These are phyloP conservation scores for Allygus modestus DNA, from an alignment of 2,888 invertebrate species.

Conservation along the genomic window DNA sequence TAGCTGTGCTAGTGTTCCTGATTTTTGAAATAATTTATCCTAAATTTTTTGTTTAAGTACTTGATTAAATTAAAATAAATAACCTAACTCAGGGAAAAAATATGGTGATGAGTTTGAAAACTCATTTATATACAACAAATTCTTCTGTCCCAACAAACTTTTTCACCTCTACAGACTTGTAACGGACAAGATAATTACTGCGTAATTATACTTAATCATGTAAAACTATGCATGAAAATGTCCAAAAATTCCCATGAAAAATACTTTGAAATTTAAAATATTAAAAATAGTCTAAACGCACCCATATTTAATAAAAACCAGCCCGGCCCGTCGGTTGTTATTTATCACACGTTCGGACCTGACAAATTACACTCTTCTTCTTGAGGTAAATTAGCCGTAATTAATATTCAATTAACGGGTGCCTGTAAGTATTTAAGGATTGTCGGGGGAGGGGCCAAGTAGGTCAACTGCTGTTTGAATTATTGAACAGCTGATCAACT, in stretches of 20 bases:
- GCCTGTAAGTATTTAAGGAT: conserved; percentile 23
- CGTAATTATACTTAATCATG: too few relatives aligned
- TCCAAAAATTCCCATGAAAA: not conserved
- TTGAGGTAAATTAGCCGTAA: conserved; percentile 32
- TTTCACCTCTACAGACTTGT: too few relatives aligned
- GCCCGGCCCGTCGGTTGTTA: not conserved
- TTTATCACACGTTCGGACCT: not conserved
- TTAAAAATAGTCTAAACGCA: not conserved
- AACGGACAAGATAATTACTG: too few relatives aligned
- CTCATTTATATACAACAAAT: too few relatives aligned
- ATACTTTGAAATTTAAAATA: not conserved
- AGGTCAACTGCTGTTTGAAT: conserved; percentile 43
- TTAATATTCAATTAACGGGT: conserved; percentile 52
- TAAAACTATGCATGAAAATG: too few relatives aligned
- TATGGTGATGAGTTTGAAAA: too few relatives aligned
- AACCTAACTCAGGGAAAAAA: too few relatives aligned
- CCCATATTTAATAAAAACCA: conserved; percentile 2
- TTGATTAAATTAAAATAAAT: too few relatives aligned
- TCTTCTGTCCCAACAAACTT: too few relatives aligned
- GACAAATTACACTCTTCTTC: conserved; percentile 32
- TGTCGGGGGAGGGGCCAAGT: not conserved
- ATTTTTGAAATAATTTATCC: too few relatives aligned
- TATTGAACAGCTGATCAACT: conserved; percentile 40
- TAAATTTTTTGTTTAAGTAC: too few relatives aligned
- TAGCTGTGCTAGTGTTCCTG: too few relatives aligned